Evolutionary conservation across 2,888 invertebrate genomes (phyloP), one percentile per base, ranked within the genome.

Genomic region (Agonopterix subpropinquella): DNA sequence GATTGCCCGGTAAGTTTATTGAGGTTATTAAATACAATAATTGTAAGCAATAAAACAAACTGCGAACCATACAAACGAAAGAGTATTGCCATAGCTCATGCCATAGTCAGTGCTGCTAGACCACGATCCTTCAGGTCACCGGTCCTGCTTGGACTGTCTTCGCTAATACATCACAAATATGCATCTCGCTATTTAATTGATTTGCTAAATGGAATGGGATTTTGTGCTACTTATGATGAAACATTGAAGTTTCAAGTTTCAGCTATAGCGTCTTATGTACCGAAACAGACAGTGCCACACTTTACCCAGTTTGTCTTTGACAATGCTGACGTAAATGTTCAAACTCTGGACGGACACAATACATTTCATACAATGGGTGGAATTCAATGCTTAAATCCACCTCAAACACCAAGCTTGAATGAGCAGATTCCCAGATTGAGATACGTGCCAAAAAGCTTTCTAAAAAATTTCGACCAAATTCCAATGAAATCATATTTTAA

Each of bases 61-160:
- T 53, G 50, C 52, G 47, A 50, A 54, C 35, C 50, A 45, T 45
- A 48, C 50, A 53, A 43, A 49, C 49, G 47, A 49, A 49, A 47
- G 51, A 53, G 53, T 47, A 49, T 50, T 43, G 45, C 53, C 47
- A 47, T 54, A 43, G 50, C 53, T 50, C 59, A 57, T 52, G 54
- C 51, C 48, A 52, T 58, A 47, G 57, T 57, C 49, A 55, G 61
- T 51, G 37, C 65, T 51, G 59, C 56, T 47, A 58, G 66, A 52
- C 65, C 65, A 47, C 54, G 66, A 53, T 65, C 66, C 50, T 72
- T 68, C 53, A 54, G 59, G 53, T 73, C 69, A 49, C 58, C 64
- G 45, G 53, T 70, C 55, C 55, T 55, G 58, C 50, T 66, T 53
- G 64, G 61, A 49, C 57, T 65, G 41, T 59, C 59, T 37, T 55